Conservation (phyloP, 2,797 vertebrate genomes). For the Lacerta bilineata region DNA sequence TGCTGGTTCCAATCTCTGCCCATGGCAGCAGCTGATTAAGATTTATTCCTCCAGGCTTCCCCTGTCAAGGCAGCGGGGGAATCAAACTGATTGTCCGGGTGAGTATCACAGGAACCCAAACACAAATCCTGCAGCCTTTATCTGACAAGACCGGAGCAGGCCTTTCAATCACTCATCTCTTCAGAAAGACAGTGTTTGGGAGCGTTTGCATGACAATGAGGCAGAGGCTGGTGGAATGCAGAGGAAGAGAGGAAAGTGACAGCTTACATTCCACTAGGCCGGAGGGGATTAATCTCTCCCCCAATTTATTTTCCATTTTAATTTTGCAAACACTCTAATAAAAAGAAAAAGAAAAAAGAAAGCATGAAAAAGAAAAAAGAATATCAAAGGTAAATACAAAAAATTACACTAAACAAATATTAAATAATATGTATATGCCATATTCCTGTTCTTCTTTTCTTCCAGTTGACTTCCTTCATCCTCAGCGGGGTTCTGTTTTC, state of each 20-base stretch:
- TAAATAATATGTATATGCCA: too few species aligned
- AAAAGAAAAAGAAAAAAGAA: too few species aligned
- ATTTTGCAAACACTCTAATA: too few species aligned
- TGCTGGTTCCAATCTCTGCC: background rate
- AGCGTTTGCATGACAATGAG: constrained; percentile 35
- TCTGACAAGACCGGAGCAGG: constrained; percentile 33
- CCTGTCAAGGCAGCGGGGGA: background rate
- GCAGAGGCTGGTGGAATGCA: background rate
- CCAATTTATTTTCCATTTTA: too few species aligned
- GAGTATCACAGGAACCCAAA: constrained; percentile 30
- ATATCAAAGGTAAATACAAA: too few species aligned
- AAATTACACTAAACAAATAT: too few species aligned
- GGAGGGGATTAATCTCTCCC: background rate
- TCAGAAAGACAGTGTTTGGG: constrained; percentile 18
- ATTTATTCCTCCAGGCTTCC: constrained; percentile 39
- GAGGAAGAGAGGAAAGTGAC: constrained; percentile 10
- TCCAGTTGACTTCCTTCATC: too few species aligned
- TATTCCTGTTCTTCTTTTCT: too few species aligned
- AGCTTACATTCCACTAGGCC: background rate
- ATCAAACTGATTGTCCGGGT: constrained; percentile 32
- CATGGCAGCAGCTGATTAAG: constrained; percentile 33
- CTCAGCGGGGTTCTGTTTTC: too few species aligned
- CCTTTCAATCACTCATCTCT: constrained; percentile 39
- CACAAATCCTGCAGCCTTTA: constrained; percentile 40
- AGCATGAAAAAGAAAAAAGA: too few species aligned